Evolutionary conservation across 2,113 vertebrate species (phyloP), one percentile per base, ranked within the genome.

Genomic region (Solea solea): DNA sequence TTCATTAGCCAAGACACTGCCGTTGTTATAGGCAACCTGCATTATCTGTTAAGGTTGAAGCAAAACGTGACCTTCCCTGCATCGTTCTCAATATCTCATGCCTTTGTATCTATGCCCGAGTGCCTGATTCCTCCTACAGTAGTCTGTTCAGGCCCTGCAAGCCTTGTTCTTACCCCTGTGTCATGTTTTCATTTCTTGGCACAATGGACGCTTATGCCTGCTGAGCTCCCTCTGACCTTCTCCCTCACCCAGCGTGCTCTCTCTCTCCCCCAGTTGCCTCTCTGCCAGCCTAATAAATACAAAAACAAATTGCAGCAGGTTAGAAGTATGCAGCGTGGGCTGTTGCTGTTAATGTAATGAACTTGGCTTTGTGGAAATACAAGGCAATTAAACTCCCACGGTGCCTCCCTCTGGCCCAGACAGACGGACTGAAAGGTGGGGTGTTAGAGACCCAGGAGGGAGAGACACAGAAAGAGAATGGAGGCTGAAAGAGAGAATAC

Each of bases 331-430:
- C 81, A 68, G 88, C 75, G 93, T 93, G 86, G 93, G 93, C 83
- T 9, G 58, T 69, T 88, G 88, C 88, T 89, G 86, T 88, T 92
- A 90, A 79, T 77, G 87, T 91, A 92, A 93, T 92, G 85, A 92
- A 89, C 86, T 88, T 83, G 83, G 86, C 86, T 89, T 86, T 83
- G 79, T 90, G 87, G 90, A 93, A 92, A 91, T 80, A 88, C 76
- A 52, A 92, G 83, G 91, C 89, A 93, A 93, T 94, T 94, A 92
- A 90, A 94, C 93, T 93, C 93, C 93, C 88, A 93, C 89, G 51
- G 87, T 86, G 87, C 82, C 81, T 79, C 88, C 84, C 86, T 83
- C 74, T 66, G 78, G 80, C 67, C 79, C 74, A 90, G 91, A 90
- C 85, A 80, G 74, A 63, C 73, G 58, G 83, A 64, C 67, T 56